Percentiles rank a stretch among this genome's conserved stretches.
Evolutionary conservation across 1,140 invertebrate species (phyloP).

Genomic region (Scaptomyza hsui): DNA sequence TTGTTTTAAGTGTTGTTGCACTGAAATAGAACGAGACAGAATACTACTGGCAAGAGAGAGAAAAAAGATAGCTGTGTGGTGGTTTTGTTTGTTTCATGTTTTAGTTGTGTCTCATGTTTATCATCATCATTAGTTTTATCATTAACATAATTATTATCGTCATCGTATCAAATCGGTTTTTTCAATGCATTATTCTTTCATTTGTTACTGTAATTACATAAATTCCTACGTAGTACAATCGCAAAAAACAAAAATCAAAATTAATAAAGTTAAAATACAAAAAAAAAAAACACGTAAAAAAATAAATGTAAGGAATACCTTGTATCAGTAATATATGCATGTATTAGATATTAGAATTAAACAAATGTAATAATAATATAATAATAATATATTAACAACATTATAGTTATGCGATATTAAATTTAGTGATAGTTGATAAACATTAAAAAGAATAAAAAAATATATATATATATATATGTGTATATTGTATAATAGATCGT

Average conservation of each 20-base stretch:
- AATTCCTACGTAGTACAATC: conserved; percentile 35
- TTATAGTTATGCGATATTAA: conserved; percentile 58
- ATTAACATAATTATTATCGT: conserved; percentile 14
- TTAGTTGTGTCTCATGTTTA: conserved; percentile 40
- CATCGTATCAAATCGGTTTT: conserved; percentile 49
- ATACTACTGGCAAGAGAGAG: conserved; percentile 4
- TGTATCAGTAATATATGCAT: conserved; percentile 20
- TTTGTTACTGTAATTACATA: conserved; percentile 48
- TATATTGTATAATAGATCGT: conserved; percentile 21
- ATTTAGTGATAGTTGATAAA: conserved; percentile 33
- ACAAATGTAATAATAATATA: conserved; percentile 73
- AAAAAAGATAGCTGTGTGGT: conserved; percentile 29
- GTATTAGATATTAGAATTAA: conserved; percentile 69
- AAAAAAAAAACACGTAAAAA: conserved; percentile 24
- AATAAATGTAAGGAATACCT: conserved; percentile 25
- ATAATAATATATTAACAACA: conserved; percentile 81
- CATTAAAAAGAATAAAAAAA: conserved; percentile 45
- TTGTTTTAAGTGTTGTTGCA: conserved; percentile 10
- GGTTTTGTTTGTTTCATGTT: conserved; percentile 6
- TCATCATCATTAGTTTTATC: conserved; percentile 66
- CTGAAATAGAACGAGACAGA: conserved; percentile 36
- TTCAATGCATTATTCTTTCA: conserved; percentile 5
- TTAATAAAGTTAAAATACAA: conserved; percentile 19
- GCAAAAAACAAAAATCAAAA: conserved; percentile 39
- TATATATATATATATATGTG: conserved; percentile 26